Conservation (phyloP, 2,113 vertebrate species). For the Lepus europaeus region DNA sequence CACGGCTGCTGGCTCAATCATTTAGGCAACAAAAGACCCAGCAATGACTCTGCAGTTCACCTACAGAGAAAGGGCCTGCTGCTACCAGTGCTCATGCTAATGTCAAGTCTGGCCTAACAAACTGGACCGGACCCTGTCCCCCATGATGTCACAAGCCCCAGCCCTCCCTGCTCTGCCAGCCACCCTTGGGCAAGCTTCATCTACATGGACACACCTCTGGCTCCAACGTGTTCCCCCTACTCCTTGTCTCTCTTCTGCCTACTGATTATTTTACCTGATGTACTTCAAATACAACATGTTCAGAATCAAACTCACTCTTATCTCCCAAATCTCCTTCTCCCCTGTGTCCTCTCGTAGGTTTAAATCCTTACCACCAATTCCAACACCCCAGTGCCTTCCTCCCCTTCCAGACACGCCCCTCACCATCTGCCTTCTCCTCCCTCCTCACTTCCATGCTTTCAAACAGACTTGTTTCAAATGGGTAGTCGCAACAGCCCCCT, state of each 20-base stretch:
- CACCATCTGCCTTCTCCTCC: not conserved
- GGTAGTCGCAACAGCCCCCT: not conserved
- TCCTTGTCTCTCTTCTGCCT: not conserved
- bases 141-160: not conserved
- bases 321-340: not conserved
- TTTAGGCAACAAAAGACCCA: not conserved
- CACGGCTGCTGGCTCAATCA: not conserved
- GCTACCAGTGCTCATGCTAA: not conserved
- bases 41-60: not conserved
- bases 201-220: not conserved
- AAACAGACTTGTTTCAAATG: not conserved
- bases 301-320: constrained; percentile 12
- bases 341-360: not conserved
- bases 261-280: not conserved
- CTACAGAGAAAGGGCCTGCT: not conserved
- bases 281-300: constrained; percentile 1
- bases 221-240: not conserved
- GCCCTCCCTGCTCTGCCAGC: not conserved
- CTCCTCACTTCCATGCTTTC: not conserved
- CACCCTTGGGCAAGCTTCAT: not conserved
- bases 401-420: not conserved
- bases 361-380: not conserved
- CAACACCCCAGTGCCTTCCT: not conserved
- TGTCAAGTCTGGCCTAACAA: not conserved
- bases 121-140: not conserved